Evolutionary conservation across 2,888 invertebrate genomes (phyloP).

Genomic region (Galerucella calmariensis): DNA sequence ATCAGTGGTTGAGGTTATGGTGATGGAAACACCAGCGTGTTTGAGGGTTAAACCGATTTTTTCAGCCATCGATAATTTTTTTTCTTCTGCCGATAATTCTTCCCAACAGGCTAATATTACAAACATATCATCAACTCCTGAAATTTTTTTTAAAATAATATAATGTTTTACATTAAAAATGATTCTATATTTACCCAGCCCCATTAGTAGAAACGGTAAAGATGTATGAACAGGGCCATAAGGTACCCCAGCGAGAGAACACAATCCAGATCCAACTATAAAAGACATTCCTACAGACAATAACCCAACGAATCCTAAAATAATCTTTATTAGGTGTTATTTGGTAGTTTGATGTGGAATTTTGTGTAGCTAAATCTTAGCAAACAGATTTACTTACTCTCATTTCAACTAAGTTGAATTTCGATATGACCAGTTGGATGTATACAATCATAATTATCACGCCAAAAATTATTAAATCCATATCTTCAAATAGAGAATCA

Average conservation of each 20-base stretch:
- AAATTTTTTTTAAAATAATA: slow-evolving; percentile 16
- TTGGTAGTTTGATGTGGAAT: slow-evolving; percentile 10
- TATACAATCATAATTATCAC: slow-evolving; percentile 79
- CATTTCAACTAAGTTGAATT: slow-evolving; percentile 79
- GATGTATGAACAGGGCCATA: slow-evolving; percentile 87
- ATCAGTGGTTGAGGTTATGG: slow-evolving; percentile 85
- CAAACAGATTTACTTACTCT: slow-evolving; percentile 65
- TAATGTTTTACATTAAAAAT: background rate
- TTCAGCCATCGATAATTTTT: slow-evolving; percentile 70
- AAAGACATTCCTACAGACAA: slow-evolving; percentile 80
- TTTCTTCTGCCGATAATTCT: slow-evolving; percentile 69
- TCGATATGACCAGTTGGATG: slow-evolving; percentile 78
- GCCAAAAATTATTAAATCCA: slow-evolving; percentile 76
- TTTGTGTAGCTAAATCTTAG: background rate
- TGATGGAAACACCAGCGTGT: slow-evolving; percentile 86
- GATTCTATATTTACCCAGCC: slow-evolving; percentile 66
- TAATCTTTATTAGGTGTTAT: slow-evolving; percentile 66
- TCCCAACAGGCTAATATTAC: slow-evolving; percentile 85
- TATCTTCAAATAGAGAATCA: slow-evolving; percentile 77
- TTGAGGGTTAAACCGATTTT: slow-evolving; percentile 77
- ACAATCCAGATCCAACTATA: slow-evolving; percentile 76
- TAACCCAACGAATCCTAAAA: slow-evolving; percentile 76
- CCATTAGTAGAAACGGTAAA: slow-evolving; percentile 83
- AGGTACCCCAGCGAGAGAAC: slow-evolving; percentile 76
- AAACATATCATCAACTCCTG: slow-evolving; percentile 86